Conservation (phyloP, 2,113 vertebrate species). For the Cololabis saira region DNA sequence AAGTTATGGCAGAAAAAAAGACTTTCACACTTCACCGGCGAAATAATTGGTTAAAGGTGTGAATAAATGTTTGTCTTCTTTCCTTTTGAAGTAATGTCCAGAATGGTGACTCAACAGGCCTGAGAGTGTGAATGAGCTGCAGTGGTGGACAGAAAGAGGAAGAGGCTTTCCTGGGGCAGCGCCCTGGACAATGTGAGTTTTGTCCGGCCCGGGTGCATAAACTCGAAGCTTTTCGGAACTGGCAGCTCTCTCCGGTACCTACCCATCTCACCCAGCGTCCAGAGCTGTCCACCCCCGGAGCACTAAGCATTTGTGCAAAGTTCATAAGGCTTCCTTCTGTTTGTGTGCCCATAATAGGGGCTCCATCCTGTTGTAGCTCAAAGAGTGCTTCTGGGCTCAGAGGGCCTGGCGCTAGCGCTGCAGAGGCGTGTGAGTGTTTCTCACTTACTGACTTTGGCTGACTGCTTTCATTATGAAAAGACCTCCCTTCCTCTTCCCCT, state of each 20-base stretch:
- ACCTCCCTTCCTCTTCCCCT: neutral
- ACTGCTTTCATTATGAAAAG: slow-evolving; percentile 63
- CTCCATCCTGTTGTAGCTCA: slow-evolving; percentile 79
- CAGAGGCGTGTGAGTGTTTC: slow-evolving; percentile 73
- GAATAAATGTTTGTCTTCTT: slow-evolving; percentile 70
- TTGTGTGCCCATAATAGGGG: slow-evolving; percentile 75
- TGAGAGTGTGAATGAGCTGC: slow-evolving; percentile 58
- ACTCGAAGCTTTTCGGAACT: slow-evolving; percentile 79
- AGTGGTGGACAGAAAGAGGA: slow-evolving; percentile 45
- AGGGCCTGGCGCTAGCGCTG: slow-evolving; percentile 55
- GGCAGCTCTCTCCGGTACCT: slow-evolving; percentile 74
- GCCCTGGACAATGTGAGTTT: slow-evolving; percentile 78
- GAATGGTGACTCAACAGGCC: slow-evolving; percentile 55
- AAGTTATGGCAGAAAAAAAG: slow-evolving; percentile 3
- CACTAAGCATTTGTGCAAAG: slow-evolving; percentile 82
- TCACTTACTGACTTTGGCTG: slow-evolving; percentile 74
- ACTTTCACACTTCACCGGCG: no score
- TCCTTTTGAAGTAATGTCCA: slow-evolving; percentile 51
- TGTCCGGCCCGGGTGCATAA: slow-evolving; percentile 71
- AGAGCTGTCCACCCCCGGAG: slow-evolving; percentile 67
- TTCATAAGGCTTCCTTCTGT: slow-evolving; percentile 84
- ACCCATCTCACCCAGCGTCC: slow-evolving; percentile 69
- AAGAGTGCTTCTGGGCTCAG: slow-evolving; percentile 67
- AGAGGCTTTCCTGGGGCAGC: slow-evolving; percentile 65
- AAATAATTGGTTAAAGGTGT: slow-evolving; percentile 42